Evolutionary conservation across 2,797 vertebrate species (phyloP).

Genomic region (Sciurus carolinensis): DNA sequence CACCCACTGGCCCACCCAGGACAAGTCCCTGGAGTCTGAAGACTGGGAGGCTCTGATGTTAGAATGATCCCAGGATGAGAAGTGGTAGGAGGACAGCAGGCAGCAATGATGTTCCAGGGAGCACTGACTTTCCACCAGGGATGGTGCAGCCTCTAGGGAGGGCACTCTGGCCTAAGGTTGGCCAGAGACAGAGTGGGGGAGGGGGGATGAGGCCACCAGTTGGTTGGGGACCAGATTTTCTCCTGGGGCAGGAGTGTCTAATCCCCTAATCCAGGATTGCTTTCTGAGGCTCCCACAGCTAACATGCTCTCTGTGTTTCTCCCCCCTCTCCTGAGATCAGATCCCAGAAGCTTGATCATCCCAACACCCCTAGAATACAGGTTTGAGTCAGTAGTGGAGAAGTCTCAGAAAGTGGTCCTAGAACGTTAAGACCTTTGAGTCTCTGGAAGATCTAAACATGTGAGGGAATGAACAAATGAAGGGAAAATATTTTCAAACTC

Average conservation of each 20-base stretch:
- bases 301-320: slow-evolving; percentile 56
- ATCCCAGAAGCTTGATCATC: background rate
- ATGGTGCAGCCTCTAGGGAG: slow-evolving; percentile 74
- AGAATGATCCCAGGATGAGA: background rate
- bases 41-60: slow-evolving; percentile 15
- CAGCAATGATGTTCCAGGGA: slow-evolving; percentile 3
- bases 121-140: background rate
- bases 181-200: slow-evolving; percentile 64
- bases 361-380: slow-evolving; percentile 17
- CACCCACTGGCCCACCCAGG: background rate
- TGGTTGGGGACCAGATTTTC: slow-evolving; percentile 80
- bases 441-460: slow-evolving; percentile 13
- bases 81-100: background rate
- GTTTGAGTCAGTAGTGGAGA: background rate
- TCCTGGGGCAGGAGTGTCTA: slow-evolving; percentile 77
- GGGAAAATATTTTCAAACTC: slow-evolving; percentile 22
- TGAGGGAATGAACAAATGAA: background rate
- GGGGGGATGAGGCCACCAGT: slow-evolving; percentile 74
- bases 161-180: background rate
- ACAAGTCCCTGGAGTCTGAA: slow-evolving; percentile 16
- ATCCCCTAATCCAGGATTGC: slow-evolving; percentile 87
- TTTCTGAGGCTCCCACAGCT: slow-evolving; percentile 80
- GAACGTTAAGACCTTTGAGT: slow-evolving; percentile 4
- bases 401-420: background rate
- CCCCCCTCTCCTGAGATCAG: background rate